A percentile compares a stretch with the other conserved stretches of the same genome.
phyloP scores from a whole-genome alignment of 2,113 vertebrate genomes.

The Protobothrops mucrosquamatus region DNA sequence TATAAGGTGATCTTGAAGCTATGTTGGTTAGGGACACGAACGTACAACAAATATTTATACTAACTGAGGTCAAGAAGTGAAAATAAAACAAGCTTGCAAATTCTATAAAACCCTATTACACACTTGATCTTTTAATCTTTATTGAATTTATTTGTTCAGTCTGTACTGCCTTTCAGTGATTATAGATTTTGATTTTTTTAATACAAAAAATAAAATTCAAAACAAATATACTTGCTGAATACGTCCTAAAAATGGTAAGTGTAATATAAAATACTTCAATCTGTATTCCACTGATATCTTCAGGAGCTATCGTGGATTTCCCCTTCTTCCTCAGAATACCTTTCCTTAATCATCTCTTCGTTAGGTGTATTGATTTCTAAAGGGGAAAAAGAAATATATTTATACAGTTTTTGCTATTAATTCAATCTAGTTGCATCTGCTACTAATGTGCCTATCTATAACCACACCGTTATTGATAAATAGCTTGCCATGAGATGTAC shows the following conservation, averaged over 20 bases:
- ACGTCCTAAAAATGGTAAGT: not conserved
- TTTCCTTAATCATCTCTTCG: constrained; percentile 53
- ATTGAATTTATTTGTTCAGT: not conserved
- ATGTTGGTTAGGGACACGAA: not conserved
- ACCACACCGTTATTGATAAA: not conserved
- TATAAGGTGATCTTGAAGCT: not conserved
- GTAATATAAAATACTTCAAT: constrained; percentile 23
- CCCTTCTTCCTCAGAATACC: constrained; percentile 63
- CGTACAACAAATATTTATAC: not conserved
- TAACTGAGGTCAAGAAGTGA: constrained; percentile 8
- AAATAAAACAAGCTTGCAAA: not conserved
- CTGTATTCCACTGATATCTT: constrained; percentile 20
- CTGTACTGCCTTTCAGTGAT: not conserved
- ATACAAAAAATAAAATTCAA: constrained; percentile 19
- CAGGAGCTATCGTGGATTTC: constrained; percentile 58
- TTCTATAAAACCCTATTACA: not conserved
- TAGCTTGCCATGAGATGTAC: not conserved
- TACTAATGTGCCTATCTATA: not conserved
- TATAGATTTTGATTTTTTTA: not conserved
- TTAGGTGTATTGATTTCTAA: constrained; percentile 66
- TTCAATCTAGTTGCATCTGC: not conserved
- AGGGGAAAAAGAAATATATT: constrained; percentile 32
- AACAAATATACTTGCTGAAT: not conserved
- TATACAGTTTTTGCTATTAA: not conserved
- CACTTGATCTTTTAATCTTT: not conserved